Base-by-base conservation (phyloP, 2,797 vertebrate genomes). In the Perodicticus potto region DNA sequence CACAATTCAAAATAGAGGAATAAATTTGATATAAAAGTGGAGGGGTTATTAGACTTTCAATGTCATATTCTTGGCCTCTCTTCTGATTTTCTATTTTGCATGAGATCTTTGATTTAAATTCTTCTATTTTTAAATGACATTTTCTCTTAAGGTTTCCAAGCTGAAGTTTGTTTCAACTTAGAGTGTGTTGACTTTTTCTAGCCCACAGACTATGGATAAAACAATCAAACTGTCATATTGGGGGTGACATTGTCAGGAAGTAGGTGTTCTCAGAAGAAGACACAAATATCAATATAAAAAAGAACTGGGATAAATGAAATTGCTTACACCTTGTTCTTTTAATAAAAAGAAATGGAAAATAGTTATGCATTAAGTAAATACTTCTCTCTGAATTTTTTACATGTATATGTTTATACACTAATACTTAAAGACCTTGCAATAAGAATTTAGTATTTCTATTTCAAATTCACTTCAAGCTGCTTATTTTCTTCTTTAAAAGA, bases 141-240 rank as follows among this genome's bases (percentile, higher is more conserved):
- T 95, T 97, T 96, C 16, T 80, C 27, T 81, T 86, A 61, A 95
- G n/a, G 5, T 93, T 93, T 93, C 53, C 63, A 85, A 95, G 57
- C 14, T 86, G 34, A 97, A 85, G 61, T 91, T 84, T 87, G 61
- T 92, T 95, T 83, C 88, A 96, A 78, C 37, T 91, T 91, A 89
- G 32, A 95, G 40, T 83, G 61, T 70, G 20, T 90, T 94, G 84
- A 95, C 94, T 85, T 85, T 89, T 10, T 63, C 74, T 49, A 80
- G 23, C n/a, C 61, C 55, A 95, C 13, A 65, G 90, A 84, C 43
- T 92, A 87, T 70, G n/a, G 45, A 87, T 91, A 94, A 96, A 92
- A 93, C 96, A 97, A 90, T 94, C 55, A 95, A 97, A 95, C 53
- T 97, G 77, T 96, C 89, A 73, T 82, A 85, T 53, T 84, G 82